Conservation (phyloP, 1,140 invertebrate species). For the Bombus waltoni region DNA sequence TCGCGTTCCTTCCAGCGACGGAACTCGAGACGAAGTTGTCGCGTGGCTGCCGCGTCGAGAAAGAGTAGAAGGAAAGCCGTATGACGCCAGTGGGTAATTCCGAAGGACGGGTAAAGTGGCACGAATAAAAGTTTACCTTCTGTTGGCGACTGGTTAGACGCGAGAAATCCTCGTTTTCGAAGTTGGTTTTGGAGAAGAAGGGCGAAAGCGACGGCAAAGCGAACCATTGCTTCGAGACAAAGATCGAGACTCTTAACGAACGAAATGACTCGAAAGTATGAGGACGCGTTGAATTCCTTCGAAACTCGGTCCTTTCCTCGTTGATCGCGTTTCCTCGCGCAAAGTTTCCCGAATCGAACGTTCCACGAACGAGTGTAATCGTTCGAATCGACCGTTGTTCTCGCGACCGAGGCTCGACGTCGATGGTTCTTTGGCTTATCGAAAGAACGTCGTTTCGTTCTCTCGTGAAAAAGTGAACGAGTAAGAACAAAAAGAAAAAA, state of each 20-base stretch:
- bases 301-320: not conserved
- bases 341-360: not conserved
- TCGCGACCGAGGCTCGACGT: conserved; percentile 10
- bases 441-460: not conserved
- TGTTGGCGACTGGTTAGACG: not conserved
- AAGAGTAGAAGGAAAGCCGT: not conserved
- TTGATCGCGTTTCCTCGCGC: too few relatives aligned
- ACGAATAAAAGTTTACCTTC: not conserved
- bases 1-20: not conserved
- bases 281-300: not conserved
- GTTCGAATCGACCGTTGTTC: not conserved
- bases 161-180: not conserved
- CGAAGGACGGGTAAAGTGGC: too few relatives aligned
- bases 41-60: too few relatives aligned
- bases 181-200: too few relatives aligned
- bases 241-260: not conserved
- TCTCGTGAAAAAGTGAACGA: not conserved
- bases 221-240: not conserved
- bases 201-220: not conserved
- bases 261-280: too few relatives aligned
- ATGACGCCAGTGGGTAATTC: not conserved
- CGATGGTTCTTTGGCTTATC: conserved; percentile 1
- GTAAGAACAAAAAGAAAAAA: not conserved
- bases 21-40: not conserved
- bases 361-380: not conserved